These are phyloP conservation scores for Diaperis boleti DNA, from an alignment of 2,888 invertebrate genomes.

Conservation along the genomic window DNA sequence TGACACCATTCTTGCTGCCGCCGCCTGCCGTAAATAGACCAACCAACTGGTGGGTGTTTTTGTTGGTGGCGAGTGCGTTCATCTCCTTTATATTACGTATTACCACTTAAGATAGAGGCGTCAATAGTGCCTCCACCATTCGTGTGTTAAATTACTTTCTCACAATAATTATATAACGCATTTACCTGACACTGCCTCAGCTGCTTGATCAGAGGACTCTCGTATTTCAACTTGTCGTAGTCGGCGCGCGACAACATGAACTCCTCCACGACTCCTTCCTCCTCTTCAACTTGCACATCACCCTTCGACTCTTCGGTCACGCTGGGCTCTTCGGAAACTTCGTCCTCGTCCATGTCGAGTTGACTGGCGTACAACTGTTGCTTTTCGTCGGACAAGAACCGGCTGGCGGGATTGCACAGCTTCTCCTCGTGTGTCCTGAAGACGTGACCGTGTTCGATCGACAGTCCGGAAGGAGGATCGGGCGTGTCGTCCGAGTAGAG, in stretches of 20 bases:
- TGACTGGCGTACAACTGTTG: conserved; percentile 60
- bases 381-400: conserved; percentile 55
- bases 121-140: no score
- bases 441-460: conserved; percentile 66
- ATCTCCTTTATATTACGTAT: background rate
- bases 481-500: conserved; percentile 64
- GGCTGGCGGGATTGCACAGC: conserved; percentile 65
- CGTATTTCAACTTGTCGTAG: conserved; percentile 73
- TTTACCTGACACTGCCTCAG: conserved; percentile 72
- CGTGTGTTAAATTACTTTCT: no score
- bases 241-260: conserved; percentile 73
- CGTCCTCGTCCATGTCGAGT: conserved; percentile 57
- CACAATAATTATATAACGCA: no score
- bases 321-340: conserved; percentile 59
- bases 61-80: background rate
- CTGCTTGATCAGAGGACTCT: conserved; percentile 72
- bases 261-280: conserved; percentile 57
- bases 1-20: background rate
- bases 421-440: conserved; percentile 61
- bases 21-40: background rate
- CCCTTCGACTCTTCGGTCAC: conserved; percentile 52
- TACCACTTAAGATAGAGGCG: no score
- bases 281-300: conserved; percentile 23
- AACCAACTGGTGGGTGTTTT: background rate
- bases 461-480: conserved; percentile 64